Conservation (phyloP, 2,888 invertebrate genomes). For the Chaitophorus viminalis region DNA sequence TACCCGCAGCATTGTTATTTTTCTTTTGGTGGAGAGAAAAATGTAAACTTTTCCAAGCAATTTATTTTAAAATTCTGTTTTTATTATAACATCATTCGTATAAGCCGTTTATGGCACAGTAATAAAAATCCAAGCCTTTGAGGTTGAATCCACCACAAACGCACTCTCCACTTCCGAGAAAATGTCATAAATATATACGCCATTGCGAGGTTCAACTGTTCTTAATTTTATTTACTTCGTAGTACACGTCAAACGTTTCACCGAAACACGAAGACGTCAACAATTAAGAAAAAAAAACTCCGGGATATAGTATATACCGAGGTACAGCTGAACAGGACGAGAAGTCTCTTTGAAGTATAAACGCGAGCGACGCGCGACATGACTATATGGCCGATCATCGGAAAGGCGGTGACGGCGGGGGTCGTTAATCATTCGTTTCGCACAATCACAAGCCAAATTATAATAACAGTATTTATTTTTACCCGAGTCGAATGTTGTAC, state of each 20-base stretch:
- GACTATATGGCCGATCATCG: background rate
- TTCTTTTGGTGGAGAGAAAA: no score
- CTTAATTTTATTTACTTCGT: background rate
- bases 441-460: constrained; percentile 47
- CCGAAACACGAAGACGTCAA: background rate
- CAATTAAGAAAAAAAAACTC: background rate
- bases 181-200: no score
- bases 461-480: constrained; percentile 44
- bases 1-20: no score
- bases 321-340: background rate
- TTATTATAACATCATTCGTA: no score
- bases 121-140: no score
- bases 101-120: no score
- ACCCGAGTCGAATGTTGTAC: constrained; percentile 10
- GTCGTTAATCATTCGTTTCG: constrained; percentile 53
- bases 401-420: background rate
- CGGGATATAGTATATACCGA: no score
- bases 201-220: no score
- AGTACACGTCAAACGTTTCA: background rate
- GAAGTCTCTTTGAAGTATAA: constrained; percentile 7
- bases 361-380: background rate
- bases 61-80: no score
- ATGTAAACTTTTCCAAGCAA: no score
- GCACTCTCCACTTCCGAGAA: no score
- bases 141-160: no score